Evolutionary conservation across 2,888 invertebrate species (phyloP), one percentile per base, ranked within the genome.

Genomic region (Sialis fuliginosa): DNA sequence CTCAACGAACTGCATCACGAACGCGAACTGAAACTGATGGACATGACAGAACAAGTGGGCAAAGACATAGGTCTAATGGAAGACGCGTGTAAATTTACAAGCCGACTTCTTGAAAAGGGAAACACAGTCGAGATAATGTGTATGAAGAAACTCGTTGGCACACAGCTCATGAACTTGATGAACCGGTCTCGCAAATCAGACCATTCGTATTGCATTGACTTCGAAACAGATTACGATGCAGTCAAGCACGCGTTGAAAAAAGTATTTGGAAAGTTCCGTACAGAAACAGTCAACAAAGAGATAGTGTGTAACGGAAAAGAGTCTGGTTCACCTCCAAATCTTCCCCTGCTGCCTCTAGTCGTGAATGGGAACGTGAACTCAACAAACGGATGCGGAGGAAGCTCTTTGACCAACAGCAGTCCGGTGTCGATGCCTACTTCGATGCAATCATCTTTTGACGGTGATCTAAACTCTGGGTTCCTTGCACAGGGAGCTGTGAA

Each of bases 11-110:
- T 87, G 51, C 91, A 93, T 62, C 82, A 83, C 49, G 81, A 84
- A 58, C 77, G 89, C 50, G 91, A 91, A 64, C 70, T 92, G 37
- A 81, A 84, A 62, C 81, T 92, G 34, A 92, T 92, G 90, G 90
- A 91, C 60, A 71, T 84, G 51, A 79, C 83, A 59, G 83, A 86
- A 59, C 78, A 78, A 50, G 77, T 91, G 47, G 89, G 86, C 56
- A 88, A 87, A 60, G 83, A 82, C 5, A 80, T 85, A 51, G 84
- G 82, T 52, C 81, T 84, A 56, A 80, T 92, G 51, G 86, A 89
- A 58, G 85, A 87, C 59, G 90, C 90, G 7, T 85, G 85, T 59
- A 81, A 81, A 56, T 93, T 90, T 60, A 81, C 90, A 0, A 74
- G 80, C 10, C 77, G 86, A 54, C 74, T 92, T 42, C 67, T 91